Base-by-base conservation (phyloP, 2,797 vertebrate species). In the Sebastes paucispinis region DNA sequence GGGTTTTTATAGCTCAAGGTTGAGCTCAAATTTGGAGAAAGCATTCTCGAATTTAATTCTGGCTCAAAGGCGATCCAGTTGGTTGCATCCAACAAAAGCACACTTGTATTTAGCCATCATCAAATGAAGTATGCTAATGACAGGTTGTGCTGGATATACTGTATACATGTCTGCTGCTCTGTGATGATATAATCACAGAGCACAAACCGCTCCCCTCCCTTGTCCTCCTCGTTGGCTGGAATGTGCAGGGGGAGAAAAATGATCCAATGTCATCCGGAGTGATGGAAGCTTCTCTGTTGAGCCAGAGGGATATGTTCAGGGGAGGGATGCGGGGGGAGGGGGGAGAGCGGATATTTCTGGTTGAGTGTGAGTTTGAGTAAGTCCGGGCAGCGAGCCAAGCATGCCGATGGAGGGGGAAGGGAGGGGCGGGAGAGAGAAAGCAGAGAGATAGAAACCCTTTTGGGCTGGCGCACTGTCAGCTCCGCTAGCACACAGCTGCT, bases 401-500 rank as follows among this genome's bases (percentile, higher is more conserved):
- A 95, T 96, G 95, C 95, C 94, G 93, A 92, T 89, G 85, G 91
- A 93, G 76, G 76, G 25, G 84, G 69, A 79, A 73, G 88, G 87
- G 81, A 79, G 74, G 87, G 85, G 69, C 32, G 24, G 68, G 50
- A 86, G 85, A 77, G 83, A 86, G 84, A 89, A 52, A 79, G 86
- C 69, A 77, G 86, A 82, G 88, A 77, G 88, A 92, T 88, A 92
- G 93, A 93, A 93, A 87, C 82, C 91, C 90, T 96, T 96, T 96
- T 92, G 94, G 95, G 95, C 95, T 97, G 96, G 96, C 96, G 92
- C 90, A 76, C 88, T 90, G 90, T 95, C 92, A 93, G 94, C 95
- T 93, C 92, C 94, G 89, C 93, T 93, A 95, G 96, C 96, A 97
- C 95, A 96, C 97, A 97, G 97, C 97, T 97, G 96, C 96, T 97